phyloP scores from a whole-genome alignment of 2,797 vertebrate genomes.

The Acipenser transmontanus region DNA sequence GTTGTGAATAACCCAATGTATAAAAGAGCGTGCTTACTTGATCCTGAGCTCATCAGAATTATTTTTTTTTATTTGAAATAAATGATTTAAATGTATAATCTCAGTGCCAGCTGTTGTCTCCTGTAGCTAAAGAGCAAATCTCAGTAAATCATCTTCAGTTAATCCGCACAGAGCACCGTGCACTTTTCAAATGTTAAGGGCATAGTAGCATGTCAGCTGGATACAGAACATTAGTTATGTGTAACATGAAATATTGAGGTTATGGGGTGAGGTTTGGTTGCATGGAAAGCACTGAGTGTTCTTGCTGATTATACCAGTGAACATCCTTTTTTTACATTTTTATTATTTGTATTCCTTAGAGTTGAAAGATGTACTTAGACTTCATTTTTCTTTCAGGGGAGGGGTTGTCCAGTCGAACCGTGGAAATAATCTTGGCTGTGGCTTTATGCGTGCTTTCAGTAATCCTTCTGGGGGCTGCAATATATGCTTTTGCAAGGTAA shows the following conservation, averaged over 20 bases:
- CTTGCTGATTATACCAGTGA: too few species aligned
- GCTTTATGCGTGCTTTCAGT: slow-evolving; percentile 63
- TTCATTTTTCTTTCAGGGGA: slow-evolving; percentile 50
- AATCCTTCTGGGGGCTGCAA: slow-evolving; percentile 64
- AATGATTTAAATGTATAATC: slow-evolving; percentile 7
- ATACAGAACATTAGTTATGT: slow-evolving; percentile 66
- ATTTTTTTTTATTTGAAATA: too few species aligned
- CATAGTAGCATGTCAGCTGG: slow-evolving; percentile 56
- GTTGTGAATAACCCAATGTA: too few species aligned
- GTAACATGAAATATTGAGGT: slow-evolving; percentile 50
- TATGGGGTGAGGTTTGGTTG: slow-evolving; percentile 34
- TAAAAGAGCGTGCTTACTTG: too few species aligned
- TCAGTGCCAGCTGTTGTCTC: slow-evolving; percentile 61
- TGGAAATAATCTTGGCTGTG: slow-evolving; percentile 64
- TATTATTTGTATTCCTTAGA: too few species aligned
- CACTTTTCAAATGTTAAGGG: slow-evolving; percentile 36
- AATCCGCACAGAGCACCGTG: slow-evolving; percentile 63
- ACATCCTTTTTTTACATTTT: too few species aligned
- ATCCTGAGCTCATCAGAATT: too few species aligned
- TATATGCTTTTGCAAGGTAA: slow-evolving; percentile 75
- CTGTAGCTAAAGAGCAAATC: slow-evolving; percentile 52
- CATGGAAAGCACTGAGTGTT: too few species aligned
- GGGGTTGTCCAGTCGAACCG: slow-evolving; percentile 51
- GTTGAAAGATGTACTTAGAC: not conserved
- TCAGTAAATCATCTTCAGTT: slow-evolving; percentile 66